A percentile compares a stretch with the other conserved stretches of the same genome.
phyloP scores from a whole-genome alignment of 2,113 vertebrate species.

The Procavia capensis region DNA sequence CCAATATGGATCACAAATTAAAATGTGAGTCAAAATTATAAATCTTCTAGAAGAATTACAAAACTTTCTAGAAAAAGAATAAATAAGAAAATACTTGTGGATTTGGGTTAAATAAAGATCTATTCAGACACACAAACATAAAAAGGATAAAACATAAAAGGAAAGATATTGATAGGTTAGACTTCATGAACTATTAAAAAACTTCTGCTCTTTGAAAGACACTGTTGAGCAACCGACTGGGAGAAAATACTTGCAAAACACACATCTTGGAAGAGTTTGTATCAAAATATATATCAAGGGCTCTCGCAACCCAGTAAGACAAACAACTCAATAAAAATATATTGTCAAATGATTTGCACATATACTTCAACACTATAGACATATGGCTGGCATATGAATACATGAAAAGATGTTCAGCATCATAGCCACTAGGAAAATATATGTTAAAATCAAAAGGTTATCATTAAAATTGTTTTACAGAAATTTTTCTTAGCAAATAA shows the following conservation, averaged over 20 bases:
- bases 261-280: neutral
- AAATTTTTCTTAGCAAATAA: neutral
- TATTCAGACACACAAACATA: no score
- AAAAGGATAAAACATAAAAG: neutral
- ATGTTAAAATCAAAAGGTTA: neutral
- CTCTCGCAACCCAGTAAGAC: no score
- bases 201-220: neutral
- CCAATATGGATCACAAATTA: neutral
- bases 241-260: slow-evolving; percentile 1
- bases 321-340: no score
- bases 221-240: neutral
- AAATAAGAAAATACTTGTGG: neutral
- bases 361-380: no score
- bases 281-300: neutral
- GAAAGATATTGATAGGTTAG: neutral
- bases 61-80: neutral
- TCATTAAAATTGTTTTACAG: neutral
- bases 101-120: neutral
- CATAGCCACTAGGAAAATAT: no score
- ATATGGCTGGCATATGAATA: no score
- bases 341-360: no score
- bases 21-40: neutral
- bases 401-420: no score
- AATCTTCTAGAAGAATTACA: neutral
- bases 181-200: neutral